Evolutionary conservation across 2,888 invertebrate genomes (phyloP).

Genomic region (Cryptophagus acutangulus): DNA sequence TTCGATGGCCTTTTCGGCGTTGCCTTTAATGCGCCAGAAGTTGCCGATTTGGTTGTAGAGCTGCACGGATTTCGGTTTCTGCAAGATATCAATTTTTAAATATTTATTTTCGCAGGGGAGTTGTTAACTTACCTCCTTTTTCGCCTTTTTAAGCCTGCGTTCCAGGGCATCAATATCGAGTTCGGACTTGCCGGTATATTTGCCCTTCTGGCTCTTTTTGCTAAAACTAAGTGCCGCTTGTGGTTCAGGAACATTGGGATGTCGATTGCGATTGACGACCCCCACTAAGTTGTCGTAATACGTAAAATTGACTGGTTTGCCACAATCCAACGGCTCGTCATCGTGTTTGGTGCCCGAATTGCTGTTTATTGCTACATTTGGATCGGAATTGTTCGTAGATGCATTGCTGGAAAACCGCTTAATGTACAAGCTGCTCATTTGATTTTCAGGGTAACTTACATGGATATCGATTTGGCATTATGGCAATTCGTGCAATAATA

Average conservation of each 20-base stretch:
- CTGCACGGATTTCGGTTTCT: conserved; percentile 78
- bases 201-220: conserved; percentile 60
- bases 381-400: conserved; percentile 16
- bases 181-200: conserved; percentile 56
- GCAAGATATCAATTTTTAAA: too few relatives aligned
- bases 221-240: conserved; percentile 74
- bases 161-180: conserved; percentile 72
- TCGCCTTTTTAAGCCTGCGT: conserved; percentile 69
- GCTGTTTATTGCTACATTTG: conserved; percentile 15
- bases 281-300: conserved; percentile 85
- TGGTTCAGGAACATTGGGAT: conserved; percentile 81
- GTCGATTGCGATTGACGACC: conserved; percentile 74
- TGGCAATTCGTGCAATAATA: conserved; percentile 62
- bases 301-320: conserved; percentile 81
- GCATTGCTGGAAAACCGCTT: too few relatives aligned
- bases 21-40: conserved; percentile 86
- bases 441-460: conserved; percentile 16
- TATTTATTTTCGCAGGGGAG: too few relatives aligned
- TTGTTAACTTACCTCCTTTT: conserved; percentile 56
- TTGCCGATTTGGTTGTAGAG: conserved; percentile 88
- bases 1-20: conserved; percentile 81
- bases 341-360: conserved; percentile 36
- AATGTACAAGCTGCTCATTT: too few relatives aligned
- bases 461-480: too few relatives aligned
- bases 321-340: conserved; percentile 72